phyloP scores from a whole-genome alignment of 2,888 invertebrate species.

The Hydroisotoma schaefferi region DNA sequence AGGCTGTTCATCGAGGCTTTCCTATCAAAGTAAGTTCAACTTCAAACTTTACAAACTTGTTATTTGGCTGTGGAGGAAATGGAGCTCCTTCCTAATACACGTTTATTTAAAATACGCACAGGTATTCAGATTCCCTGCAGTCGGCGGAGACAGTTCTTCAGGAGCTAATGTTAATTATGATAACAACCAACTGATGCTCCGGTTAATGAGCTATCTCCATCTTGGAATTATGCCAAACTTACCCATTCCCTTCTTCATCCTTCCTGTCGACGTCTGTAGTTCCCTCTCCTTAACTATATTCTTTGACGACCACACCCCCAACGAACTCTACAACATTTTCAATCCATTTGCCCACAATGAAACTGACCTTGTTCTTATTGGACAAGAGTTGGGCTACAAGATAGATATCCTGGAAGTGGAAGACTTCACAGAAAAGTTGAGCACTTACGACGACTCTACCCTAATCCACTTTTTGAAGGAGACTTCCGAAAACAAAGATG shows the following conservation, averaged over 20 bases:
- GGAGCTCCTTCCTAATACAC: too few species aligned
- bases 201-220: slow-evolving; percentile 24
- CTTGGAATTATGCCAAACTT: slow-evolving; percentile 22
- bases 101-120: too few species aligned
- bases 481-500: slow-evolving; percentile 14
- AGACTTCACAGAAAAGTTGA: slow-evolving; percentile 23
- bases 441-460: slow-evolving; percentile 25
- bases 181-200: slow-evolving; percentile 30
- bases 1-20: slow-evolving; percentile 29
- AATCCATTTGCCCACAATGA: slow-evolving; percentile 22
- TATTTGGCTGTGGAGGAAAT: too few species aligned
- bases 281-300: slow-evolving; percentile 12
- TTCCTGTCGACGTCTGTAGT: slow-evolving; percentile 27
- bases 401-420: slow-evolving; percentile 28
- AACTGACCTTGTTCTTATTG: slow-evolving; percentile 19
- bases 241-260: slow-evolving; percentile 13
- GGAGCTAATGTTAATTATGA: slow-evolving; percentile 14
- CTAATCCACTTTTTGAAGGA: slow-evolving; percentile 4
- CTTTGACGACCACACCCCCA: slow-evolving; percentile 18
- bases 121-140: slow-evolving; percentile 21
- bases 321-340: slow-evolving; percentile 27
- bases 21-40: slow-evolving; percentile 34
- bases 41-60: too few species aligned
- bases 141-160: slow-evolving; percentile 22
- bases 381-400: slow-evolving; percentile 21